Conservation (phyloP, 2,888 invertebrate species). For the Caenorhabditis doughertyi region DNA sequence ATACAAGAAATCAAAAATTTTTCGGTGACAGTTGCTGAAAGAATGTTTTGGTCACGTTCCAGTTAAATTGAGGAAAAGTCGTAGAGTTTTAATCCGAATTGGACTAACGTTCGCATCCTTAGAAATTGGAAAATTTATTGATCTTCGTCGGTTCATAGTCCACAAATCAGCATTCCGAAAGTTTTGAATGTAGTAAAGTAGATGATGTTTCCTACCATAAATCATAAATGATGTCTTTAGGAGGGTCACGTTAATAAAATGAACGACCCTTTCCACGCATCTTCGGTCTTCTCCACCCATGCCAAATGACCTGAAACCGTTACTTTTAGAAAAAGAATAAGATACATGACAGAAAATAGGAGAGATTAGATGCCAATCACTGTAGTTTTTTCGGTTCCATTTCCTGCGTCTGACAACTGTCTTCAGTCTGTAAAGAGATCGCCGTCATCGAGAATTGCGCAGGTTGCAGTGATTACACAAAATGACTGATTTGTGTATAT, state of each 20-base stretch:
- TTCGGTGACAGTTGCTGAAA: background rate
- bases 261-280: background rate
- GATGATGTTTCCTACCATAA: slow-evolving; percentile 1
- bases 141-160: background rate
- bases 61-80: too few species aligned
- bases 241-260: slow-evolving; percentile 20
- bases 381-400: slow-evolving; percentile 17
- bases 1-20: background rate
- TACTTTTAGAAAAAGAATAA: background rate
- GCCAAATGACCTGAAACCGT: slow-evolving; percentile 9
- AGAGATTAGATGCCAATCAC: slow-evolving; percentile 27
- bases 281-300: slow-evolving; percentile 9
- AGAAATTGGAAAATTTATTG: background rate
- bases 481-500: slow-evolving; percentile 40
- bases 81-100: too few species aligned
- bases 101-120: background rate
- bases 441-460: slow-evolving; percentile 25
- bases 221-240: slow-evolving; percentile 8
- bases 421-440: slow-evolving; percentile 12
- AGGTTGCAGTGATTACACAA: slow-evolving; percentile 43
- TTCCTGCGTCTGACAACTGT: slow-evolving; percentile 26
- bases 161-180: background rate
- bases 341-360: slow-evolving; percentile 21
- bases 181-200: too few species aligned
- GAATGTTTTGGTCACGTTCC: too few species aligned